A percentile compares a stretch with the other conserved stretches of the same genome.
Evolutionary conservation across 2,797 vertebrate genomes (phyloP).

Genomic region (Tarsius wallacei): DNA sequence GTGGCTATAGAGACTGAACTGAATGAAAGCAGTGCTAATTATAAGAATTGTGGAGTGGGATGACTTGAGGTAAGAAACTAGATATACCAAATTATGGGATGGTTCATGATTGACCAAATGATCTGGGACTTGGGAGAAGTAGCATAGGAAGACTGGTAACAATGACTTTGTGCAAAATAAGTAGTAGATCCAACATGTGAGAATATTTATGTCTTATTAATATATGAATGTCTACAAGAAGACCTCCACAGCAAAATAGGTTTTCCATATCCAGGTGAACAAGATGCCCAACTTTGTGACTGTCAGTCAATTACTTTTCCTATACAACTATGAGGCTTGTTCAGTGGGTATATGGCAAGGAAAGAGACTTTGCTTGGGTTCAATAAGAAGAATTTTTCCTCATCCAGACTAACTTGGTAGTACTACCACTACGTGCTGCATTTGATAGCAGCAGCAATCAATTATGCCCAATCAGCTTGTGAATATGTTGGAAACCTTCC

Average conservation of each 20-base stretch:
- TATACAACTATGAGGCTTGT: background rate
- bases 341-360: background rate
- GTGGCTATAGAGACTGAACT: background rate
- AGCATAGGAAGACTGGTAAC: background rate
- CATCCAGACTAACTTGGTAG: background rate
- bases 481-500: background rate
- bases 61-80: background rate
- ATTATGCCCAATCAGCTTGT: background rate
- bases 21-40: background rate
- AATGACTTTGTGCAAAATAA: background rate
- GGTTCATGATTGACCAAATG: background rate
- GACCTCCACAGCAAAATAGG: background rate
- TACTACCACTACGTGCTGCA: background rate
- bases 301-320: background rate
- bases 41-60: background rate
- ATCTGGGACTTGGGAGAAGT: background rate
- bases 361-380: background rate
- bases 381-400: background rate
- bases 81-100: background rate
- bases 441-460: background rate
- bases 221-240: background rate
- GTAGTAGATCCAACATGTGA: background rate
- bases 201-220: background rate
- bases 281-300: background rate
- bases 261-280: background rate